Percentiles rank a stretch among this genome's conserved stretches.
Evolutionary conservation across 2,888 invertebrate species (phyloP).

Genomic region (Pachymerium ferrugineum): DNA sequence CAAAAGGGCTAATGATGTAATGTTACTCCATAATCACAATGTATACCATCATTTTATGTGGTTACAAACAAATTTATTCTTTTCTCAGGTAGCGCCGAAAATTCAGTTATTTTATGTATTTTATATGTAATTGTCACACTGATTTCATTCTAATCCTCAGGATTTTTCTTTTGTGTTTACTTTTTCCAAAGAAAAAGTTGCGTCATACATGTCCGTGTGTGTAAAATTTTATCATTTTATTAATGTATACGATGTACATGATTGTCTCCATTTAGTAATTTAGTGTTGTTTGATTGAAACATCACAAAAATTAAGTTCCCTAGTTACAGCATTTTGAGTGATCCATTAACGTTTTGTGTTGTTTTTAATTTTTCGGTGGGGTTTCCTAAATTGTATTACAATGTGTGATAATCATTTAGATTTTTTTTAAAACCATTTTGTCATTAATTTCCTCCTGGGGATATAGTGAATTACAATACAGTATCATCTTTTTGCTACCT

Average conservation of each 20-base stretch:
- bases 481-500: constrained; percentile 28
- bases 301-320: no score
- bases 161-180: constrained; percentile 25
- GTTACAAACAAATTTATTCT: constrained; percentile 16
- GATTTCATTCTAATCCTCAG: constrained; percentile 28
- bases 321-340: no score
- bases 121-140: not conserved
- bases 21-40: constrained; percentile 25
- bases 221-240: constrained; percentile 30
- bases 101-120: constrained; percentile 20
- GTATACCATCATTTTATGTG: constrained; percentile 26
- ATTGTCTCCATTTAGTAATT: not conserved
- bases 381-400: constrained; percentile 22
- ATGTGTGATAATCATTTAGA: constrained; percentile 21
- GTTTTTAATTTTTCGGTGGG: not conserved
- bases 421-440: not conserved
- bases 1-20: constrained; percentile 27
- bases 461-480: not conserved
- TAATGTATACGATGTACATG: constrained; percentile 34
- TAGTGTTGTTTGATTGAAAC: constrained; percentile 11
- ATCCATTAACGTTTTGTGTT: not conserved
- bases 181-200: not conserved
- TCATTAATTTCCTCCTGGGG: constrained; percentile 22
- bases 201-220: not conserved
- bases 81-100: constrained; percentile 29